Percentiles rank a stretch among this genome's conserved stretches.
phyloP scores from a whole-genome alignment of 2,888 invertebrate species.

The Anthrax anthrax region DNA sequence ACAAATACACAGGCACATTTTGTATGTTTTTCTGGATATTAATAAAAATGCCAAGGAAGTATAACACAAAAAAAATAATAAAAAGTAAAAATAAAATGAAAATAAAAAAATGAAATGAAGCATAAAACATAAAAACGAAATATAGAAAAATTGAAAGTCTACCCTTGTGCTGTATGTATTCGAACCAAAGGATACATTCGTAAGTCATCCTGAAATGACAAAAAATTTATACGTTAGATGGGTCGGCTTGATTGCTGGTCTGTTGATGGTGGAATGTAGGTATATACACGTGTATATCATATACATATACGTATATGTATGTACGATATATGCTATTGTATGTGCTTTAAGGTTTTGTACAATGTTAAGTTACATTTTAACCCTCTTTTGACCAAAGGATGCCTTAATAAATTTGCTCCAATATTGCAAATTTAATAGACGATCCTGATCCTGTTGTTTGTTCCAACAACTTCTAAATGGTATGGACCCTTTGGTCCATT shows the following conservation, averaged over 20 bases:
- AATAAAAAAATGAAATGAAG: too few relatives aligned
- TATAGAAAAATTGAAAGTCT: not conserved
- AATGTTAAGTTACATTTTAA: too few relatives aligned
- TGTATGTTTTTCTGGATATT: not conserved
- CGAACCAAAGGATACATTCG: not conserved
- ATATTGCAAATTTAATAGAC: not conserved
- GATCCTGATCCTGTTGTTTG: not conserved
- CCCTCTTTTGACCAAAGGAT: not conserved
- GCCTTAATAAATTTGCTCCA: not conserved
- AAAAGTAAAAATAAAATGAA: too few relatives aligned
- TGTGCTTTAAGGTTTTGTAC: too few relatives aligned
- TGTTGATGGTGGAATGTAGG: not conserved
- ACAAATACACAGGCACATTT: not conserved
- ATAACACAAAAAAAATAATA: not conserved
- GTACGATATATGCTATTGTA: too few relatives aligned
- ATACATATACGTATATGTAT: too few relatives aligned
- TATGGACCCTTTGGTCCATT: slow-evolving; percentile 1
- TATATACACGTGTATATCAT: too few relatives aligned
- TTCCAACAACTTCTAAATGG: not conserved
- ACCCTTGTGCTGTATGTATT: not conserved
- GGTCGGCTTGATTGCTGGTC: not conserved
- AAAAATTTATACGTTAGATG: not conserved
- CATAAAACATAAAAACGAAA: not conserved
- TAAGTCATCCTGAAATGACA: not conserved
- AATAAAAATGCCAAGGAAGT: not conserved